phyloP scores from a whole-genome alignment of 2,797 vertebrate species.

The Otolemur crassicaudatus region DNA sequence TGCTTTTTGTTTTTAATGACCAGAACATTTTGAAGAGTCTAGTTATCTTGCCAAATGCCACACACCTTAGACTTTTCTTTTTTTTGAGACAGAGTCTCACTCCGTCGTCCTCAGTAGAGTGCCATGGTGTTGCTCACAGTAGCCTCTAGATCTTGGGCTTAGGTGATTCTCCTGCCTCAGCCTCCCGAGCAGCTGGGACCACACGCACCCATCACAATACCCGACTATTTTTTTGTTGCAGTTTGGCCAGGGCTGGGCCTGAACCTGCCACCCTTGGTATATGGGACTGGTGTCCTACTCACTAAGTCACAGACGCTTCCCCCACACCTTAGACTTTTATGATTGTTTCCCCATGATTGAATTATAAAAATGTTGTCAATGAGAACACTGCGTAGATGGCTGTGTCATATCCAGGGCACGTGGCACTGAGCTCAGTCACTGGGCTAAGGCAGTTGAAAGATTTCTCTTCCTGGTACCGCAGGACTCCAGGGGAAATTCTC shows the following conservation, averaged over 20 bases:
- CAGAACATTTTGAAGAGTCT: not conserved
- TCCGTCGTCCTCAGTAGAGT: too few relatives aligned
- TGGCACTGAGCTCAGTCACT: not conserved
- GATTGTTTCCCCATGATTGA: not conserved
- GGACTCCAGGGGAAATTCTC: not conserved
- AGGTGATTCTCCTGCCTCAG: too few relatives aligned
- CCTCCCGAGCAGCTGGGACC: too few relatives aligned
- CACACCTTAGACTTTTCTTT: not conserved
- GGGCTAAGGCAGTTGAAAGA: not conserved
- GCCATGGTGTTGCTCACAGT: too few relatives aligned
- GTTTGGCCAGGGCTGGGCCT: too few relatives aligned
- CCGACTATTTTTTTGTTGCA: too few relatives aligned
- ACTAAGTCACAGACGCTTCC: too few relatives aligned
- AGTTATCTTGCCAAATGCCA: not conserved
- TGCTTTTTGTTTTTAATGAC: not conserved
- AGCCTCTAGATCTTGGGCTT: too few relatives aligned
- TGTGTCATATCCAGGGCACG: not conserved
- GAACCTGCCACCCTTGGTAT: too few relatives aligned
- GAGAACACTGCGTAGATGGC: not conserved
- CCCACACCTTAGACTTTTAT: not conserved
- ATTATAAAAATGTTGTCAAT: not conserved
- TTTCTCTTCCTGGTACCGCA: not conserved
- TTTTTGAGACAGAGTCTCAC: too few relatives aligned
- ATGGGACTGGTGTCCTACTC: too few relatives aligned
- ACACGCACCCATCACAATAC: too few relatives aligned